Conservation (phyloP, 2,797 vertebrate species). For the Toxotes lorentzi region DNA sequence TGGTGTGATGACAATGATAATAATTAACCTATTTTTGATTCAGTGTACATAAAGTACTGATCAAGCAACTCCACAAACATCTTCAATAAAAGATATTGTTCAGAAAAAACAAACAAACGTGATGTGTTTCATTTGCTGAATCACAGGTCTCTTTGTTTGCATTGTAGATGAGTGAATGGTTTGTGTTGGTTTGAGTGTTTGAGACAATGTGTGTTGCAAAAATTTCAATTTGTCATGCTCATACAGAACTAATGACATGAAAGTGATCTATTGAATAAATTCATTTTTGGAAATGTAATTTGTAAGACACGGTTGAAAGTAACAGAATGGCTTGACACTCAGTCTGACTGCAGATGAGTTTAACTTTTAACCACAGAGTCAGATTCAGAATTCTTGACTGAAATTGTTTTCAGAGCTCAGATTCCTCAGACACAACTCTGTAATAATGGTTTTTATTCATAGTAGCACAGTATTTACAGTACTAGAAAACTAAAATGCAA, state of each 20-base stretch:
- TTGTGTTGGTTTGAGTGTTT: neutral
- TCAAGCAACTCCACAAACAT: constrained; percentile 74
- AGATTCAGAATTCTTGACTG: no score
- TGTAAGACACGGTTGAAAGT: neutral
- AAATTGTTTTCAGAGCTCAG: neutral
- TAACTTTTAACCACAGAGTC: no score
- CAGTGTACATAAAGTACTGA: constrained; percentile 71
- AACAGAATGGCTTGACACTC: neutral
- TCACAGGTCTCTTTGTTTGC: neutral
- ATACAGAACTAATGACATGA: neutral
- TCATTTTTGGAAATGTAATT: neutral
- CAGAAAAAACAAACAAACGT: constrained; percentile 48
- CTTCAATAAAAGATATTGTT: constrained; percentile 81
- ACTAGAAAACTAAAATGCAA: no score
- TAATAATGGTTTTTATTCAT: neutral
- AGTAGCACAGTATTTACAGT: neutral
- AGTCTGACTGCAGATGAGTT: neutral
- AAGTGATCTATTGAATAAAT: neutral
- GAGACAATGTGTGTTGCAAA: neutral
- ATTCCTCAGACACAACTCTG: neutral
- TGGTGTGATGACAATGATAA: constrained; percentile 60
- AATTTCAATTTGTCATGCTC: neutral
- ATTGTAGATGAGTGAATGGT: neutral
- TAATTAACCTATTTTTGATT: constrained; percentile 76
- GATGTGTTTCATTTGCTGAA: neutral